These are phyloP conservation scores for Ornithorhynchus anatinus DNA, from an alignment of 2,113 vertebrate species.

Conservation along the genomic window DNA sequence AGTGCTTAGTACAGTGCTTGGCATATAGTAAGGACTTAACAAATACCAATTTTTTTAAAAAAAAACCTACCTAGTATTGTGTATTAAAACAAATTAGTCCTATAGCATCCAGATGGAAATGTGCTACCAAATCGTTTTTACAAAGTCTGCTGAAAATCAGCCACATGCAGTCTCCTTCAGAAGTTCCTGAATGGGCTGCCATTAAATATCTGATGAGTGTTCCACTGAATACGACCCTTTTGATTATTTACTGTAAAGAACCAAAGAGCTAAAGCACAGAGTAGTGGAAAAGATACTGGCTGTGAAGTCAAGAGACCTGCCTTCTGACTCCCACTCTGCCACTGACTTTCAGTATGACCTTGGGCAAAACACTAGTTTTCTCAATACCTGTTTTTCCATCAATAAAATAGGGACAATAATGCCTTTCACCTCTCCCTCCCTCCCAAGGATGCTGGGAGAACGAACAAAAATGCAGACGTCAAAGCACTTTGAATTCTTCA, in stretches of 20 bases:
- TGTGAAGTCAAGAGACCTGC: too few species aligned
- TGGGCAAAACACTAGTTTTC: too few species aligned
- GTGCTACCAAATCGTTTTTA: conserved; percentile 21
- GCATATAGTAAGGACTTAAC: too few species aligned
- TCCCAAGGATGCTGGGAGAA: background rate
- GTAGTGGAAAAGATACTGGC: conserved; percentile 13
- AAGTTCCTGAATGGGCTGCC: background rate
- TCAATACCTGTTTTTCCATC: background rate
- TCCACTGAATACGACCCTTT: conserved; percentile 50
- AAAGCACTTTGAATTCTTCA: too few species aligned
- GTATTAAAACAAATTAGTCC: conserved; percentile 59
- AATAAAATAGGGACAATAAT: background rate
- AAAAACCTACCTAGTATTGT: conserved; percentile 42
- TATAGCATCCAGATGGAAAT: conserved; percentile 57
- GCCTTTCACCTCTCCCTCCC: too few species aligned
- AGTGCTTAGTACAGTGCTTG: too few species aligned
- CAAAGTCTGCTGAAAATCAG: background rate
- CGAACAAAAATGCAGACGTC: too few species aligned
- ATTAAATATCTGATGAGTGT: too few species aligned
- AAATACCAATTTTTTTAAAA: too few species aligned
- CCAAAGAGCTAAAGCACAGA: conserved; percentile 12
- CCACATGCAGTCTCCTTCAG: rapidly evolving
- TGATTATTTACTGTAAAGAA: conserved; percentile 45
- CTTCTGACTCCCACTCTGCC: background rate
- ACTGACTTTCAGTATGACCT: background rate